phyloP scores from a whole-genome alignment of 2,113 vertebrate genomes.

The Lota lota region DNA sequence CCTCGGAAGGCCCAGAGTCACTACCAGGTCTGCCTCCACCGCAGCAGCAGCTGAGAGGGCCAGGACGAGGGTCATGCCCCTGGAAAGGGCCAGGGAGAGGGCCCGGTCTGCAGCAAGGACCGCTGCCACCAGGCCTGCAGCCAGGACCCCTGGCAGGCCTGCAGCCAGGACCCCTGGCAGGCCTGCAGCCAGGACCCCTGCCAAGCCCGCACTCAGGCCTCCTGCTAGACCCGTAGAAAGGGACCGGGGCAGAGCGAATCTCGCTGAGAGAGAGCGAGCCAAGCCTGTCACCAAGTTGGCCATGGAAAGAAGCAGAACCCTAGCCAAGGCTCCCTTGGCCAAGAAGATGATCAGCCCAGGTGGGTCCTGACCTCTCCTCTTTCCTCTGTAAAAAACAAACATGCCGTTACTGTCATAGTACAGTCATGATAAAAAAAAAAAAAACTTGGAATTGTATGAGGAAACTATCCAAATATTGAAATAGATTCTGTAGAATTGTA shows the following conservation, averaged over 20 bases:
- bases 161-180: background rate
- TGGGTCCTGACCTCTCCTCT: conserved; percentile 26
- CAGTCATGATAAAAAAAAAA: too few species aligned
- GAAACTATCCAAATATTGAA: too few species aligned
- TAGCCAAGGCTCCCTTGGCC: conserved; percentile 67
- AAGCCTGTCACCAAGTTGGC: conserved; percentile 52
- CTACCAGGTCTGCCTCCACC: conserved; percentile 45
- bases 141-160: too few species aligned
- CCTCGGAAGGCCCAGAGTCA: conserved; percentile 38
- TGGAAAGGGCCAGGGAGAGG: conserved; percentile 31
- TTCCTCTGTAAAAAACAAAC: too few species aligned
- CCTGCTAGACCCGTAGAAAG: conserved; percentile 37
- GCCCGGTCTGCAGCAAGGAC: conserved; percentile 23
- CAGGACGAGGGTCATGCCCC: conserved; percentile 42
- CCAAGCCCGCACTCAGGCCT: conserved; percentile 14
- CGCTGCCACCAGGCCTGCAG: too few species aligned
- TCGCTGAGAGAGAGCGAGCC: conserved; percentile 16
- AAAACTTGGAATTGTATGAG: too few species aligned
- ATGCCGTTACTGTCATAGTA: too few species aligned
- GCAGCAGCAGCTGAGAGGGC: conserved; percentile 23
- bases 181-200: conserved; percentile 37
- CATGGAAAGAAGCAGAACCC: conserved; percentile 71
- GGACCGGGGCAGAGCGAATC: conserved; percentile 27
- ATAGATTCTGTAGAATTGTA: too few species aligned
- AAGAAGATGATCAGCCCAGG: conserved; percentile 79